Evolutionary conservation across 2,113 vertebrate species (phyloP).

Genomic region (Hoplias malabaricus): DNA sequence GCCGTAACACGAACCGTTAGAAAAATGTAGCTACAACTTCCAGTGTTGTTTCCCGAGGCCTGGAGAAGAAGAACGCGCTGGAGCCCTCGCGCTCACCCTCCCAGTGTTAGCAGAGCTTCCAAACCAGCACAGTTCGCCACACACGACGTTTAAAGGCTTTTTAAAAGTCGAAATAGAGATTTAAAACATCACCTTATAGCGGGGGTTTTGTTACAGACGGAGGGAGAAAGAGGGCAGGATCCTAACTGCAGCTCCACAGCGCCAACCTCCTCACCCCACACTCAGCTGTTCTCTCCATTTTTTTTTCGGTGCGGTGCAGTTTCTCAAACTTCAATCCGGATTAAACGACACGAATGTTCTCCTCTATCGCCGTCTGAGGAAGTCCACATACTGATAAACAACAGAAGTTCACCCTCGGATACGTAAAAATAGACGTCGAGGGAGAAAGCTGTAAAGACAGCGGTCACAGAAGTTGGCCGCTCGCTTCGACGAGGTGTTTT

Average conservation of each 20-base stretch:
- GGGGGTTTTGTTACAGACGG: constrained; percentile 45
- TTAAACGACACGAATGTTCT: constrained; percentile 12
- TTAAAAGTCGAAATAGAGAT: constrained; percentile 16
- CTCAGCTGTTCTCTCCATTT: constrained; percentile 76
- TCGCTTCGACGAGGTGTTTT: constrained; percentile 61
- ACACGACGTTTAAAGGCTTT: constrained; percentile 37
- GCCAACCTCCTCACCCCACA: constrained; percentile 74
- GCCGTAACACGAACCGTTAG: neutral
- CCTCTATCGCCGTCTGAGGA: neutral
- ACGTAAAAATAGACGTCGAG: neutral
- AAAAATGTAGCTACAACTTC: constrained; percentile 3
- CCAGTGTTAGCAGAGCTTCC: neutral
- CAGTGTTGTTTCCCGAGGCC: constrained; percentile 24
- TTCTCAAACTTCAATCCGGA: constrained; percentile 60
- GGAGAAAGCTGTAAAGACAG: neutral
- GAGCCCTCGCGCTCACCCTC: neutral
- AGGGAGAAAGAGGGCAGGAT: constrained; percentile 65
- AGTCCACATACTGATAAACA: constrained; percentile 2
- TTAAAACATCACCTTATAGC: constrained; percentile 51
- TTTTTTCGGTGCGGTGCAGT: constrained; percentile 49
- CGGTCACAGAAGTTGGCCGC: constrained; percentile 12
- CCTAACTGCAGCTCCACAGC: constrained; percentile 61
- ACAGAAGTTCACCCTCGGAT: neutral
- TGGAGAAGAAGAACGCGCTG: neutral
- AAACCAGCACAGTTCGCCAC: neutral